These are phyloP conservation scores for Coenobita brevimanus DNA, from an alignment of 1,140 invertebrate genomes.

Conservation along the genomic window DNA sequence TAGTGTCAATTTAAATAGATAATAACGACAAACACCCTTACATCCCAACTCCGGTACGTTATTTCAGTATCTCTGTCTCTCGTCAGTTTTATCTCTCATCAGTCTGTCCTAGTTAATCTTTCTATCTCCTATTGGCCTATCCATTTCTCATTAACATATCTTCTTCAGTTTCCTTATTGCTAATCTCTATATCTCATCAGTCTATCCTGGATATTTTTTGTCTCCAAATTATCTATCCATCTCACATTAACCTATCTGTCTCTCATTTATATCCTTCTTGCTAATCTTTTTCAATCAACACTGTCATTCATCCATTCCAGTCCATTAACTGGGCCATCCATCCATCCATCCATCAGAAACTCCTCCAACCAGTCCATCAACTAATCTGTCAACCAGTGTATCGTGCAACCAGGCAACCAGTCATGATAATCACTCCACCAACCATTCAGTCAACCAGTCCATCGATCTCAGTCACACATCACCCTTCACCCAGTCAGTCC, in stretches of 20 bases:
- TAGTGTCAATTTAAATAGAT: too few relatives aligned
- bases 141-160: not conserved
- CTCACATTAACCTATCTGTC: not conserved
- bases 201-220: not conserved
- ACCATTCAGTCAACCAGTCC: too few relatives aligned
- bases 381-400: too few relatives aligned
- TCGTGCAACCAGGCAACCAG: too few relatives aligned
- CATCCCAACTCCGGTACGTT: not conserved
- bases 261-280: not conserved
- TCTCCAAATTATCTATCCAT: not conserved
- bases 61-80: not conserved
- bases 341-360: too few relatives aligned
- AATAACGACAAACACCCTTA: too few relatives aligned
- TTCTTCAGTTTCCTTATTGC: not conserved
- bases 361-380: too few relatives aligned
- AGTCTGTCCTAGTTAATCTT: not conserved
- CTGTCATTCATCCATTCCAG: too few relatives aligned
- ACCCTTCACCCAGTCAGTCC: too few relatives aligned
- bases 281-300: not conserved
- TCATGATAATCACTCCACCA: too few relatives aligned
- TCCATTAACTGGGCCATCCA: too few relatives aligned
- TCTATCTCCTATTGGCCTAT: not conserved
- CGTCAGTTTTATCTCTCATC: not conserved
- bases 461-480: too few relatives aligned
- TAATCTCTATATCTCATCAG: not conserved